These are phyloP conservation scores for Saturnia pavonia DNA, from an alignment of 2,888 invertebrate species.

Conservation along the genomic window DNA sequence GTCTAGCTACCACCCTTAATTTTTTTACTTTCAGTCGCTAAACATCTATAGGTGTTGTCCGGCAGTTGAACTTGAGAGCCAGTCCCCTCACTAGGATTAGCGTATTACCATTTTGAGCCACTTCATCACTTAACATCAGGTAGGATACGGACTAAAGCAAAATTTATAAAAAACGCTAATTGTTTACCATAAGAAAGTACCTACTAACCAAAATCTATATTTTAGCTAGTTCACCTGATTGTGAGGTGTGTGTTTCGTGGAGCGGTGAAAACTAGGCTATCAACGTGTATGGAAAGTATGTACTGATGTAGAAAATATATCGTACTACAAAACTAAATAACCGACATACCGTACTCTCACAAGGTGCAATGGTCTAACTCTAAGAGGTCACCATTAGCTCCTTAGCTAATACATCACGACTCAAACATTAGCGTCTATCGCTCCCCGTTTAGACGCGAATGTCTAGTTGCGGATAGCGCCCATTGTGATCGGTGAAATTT, in stretches of 20 bases:
- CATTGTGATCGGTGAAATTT: constrained; percentile 70
- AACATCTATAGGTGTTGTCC: too few species aligned
- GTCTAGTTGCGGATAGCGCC: constrained; percentile 64
- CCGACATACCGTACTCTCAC: constrained; percentile 31
- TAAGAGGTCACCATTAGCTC: constrained; percentile 60
- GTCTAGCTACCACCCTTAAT: too few species aligned
- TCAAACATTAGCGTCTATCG: constrained; percentile 64
- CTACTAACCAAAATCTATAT: too few species aligned
- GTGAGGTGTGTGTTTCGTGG: neutral
- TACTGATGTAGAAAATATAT: neutral
- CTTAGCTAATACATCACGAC: constrained; percentile 70
- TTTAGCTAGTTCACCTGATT: neutral
- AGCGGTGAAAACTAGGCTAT: neutral
- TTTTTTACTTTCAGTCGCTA: too few species aligned
- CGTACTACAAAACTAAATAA: neutral
- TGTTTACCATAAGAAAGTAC: neutral
- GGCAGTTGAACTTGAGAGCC: too few species aligned
- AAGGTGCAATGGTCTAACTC: constrained; percentile 52
- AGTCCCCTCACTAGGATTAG: too few species aligned
- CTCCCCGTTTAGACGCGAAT: constrained; percentile 63
- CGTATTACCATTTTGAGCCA: too few species aligned
- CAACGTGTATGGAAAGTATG: neutral
- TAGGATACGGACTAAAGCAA: too few species aligned
- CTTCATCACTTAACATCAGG: too few species aligned
- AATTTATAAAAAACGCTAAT: too few species aligned